phyloP scores from a whole-genome alignment of 2,113 vertebrate genomes.

The Seriola rivoliana region DNA sequence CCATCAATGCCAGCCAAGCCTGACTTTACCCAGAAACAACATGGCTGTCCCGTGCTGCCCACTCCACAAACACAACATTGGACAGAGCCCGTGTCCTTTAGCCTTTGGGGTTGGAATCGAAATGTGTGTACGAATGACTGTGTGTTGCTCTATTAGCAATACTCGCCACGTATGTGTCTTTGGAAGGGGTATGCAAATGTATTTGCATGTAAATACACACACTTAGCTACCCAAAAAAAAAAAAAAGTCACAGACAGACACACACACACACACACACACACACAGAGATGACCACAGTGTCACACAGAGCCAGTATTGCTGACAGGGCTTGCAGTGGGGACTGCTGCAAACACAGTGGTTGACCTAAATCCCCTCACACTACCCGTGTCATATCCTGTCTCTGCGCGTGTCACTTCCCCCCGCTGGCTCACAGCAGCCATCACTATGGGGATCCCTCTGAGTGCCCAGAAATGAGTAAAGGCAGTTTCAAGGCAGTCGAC shows the following conservation, averaged over 20 bases:
- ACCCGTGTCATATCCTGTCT: slow-evolving; percentile 77
- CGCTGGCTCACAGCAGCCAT: slow-evolving; percentile 59
- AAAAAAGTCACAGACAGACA: not conserved
- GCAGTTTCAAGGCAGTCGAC: slow-evolving; percentile 25
- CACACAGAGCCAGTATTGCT: slow-evolving; percentile 65
- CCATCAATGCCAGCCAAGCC: slow-evolving; percentile 69
- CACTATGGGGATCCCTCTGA: slow-evolving; percentile 40
- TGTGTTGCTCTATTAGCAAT: slow-evolving; percentile 12
- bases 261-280: slow-evolving; percentile 7
- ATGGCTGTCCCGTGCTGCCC: slow-evolving; percentile 63
- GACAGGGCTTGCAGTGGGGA: slow-evolving; percentile 66
- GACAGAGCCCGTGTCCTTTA: slow-evolving; percentile 62
- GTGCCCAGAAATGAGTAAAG: slow-evolving; percentile 44
- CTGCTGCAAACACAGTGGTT: slow-evolving; percentile 62
- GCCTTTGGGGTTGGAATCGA: slow-evolving; percentile 63
- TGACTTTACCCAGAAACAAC: slow-evolving; percentile 73
- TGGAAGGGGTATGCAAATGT: not conserved
- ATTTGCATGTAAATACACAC: slow-evolving; percentile 33
- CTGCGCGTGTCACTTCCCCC: slow-evolving; percentile 71
- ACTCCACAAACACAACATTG: slow-evolving; percentile 63
- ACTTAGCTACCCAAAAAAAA: not conserved
- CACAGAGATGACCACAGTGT: slow-evolving; percentile 43
- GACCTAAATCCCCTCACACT: slow-evolving; percentile 74
- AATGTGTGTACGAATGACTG: slow-evolving; percentile 1
- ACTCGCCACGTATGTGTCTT: not conserved